Evolutionary conservation across 2,113 vertebrate species (phyloP).

Genomic region (Scortum barcoo): DNA sequence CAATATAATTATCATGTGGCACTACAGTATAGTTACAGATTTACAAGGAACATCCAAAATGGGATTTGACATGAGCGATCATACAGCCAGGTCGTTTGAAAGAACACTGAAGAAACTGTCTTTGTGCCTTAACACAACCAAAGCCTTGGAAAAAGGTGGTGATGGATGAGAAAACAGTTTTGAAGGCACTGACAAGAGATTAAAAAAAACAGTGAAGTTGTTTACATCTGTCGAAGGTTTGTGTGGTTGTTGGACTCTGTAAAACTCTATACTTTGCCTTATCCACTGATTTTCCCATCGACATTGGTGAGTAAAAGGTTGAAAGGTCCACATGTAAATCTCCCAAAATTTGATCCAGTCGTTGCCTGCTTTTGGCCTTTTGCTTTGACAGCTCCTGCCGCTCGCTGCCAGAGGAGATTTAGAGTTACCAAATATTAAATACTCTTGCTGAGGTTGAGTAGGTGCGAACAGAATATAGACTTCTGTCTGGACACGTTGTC

Average conservation of each 20-base stretch:
- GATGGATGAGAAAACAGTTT: neutral
- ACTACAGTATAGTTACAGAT: neutral
- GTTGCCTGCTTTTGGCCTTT: conserved; percentile 21
- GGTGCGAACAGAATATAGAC: conserved; percentile 70
- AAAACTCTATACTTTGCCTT: too few species aligned
- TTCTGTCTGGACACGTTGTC: conserved; percentile 64
- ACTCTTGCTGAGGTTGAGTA: conserved; percentile 44
- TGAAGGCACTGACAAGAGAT: neutral
- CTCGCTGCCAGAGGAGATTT: conserved; percentile 47
- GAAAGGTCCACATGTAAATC: conserved; percentile 29
- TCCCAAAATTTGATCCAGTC: conserved; percentile 37
- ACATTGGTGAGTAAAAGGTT: neutral
- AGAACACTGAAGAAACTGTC: too few species aligned
- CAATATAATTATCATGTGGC: neutral
- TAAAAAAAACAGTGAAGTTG: neutral
- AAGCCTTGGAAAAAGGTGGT: neutral
- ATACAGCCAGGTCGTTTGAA: neutral
- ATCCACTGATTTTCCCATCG: neutral
- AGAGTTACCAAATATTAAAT: conserved; percentile 60
- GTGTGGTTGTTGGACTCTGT: neutral
- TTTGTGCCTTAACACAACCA: neutral
- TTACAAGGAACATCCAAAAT: neutral
- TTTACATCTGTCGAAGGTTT: neutral
- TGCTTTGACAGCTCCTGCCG: conserved; percentile 41
- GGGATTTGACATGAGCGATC: neutral